These are phyloP conservation scores for Micrasema minimum DNA, from an alignment of 1,140 invertebrate species.

Conservation along the genomic window DNA sequence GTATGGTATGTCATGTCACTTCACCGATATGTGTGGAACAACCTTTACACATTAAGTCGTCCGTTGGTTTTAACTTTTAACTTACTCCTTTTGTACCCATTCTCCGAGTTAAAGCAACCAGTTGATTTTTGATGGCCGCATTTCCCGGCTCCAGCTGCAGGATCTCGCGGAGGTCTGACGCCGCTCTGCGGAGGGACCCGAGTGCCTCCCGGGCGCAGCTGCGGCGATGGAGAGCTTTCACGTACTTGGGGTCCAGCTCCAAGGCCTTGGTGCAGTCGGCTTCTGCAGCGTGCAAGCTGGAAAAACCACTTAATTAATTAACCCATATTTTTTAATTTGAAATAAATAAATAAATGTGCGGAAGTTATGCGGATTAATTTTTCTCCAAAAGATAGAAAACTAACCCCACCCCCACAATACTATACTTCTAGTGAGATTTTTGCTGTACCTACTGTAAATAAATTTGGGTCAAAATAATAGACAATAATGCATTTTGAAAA, in stretches of 20 bases:
- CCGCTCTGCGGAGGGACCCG: slow-evolving; percentile 70
- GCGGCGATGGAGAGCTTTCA: slow-evolving; percentile 83
- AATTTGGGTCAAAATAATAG: too few relatives aligned
- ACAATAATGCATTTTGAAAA: too few relatives aligned
- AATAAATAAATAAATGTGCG: too few relatives aligned
- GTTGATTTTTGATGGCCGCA: slow-evolving; percentile 68
- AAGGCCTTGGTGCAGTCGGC: slow-evolving; percentile 79
- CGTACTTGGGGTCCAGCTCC: slow-evolving; percentile 77
- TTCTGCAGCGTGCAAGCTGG: slow-evolving; percentile 78
- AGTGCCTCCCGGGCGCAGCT: slow-evolving; percentile 73
- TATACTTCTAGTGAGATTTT: too few relatives aligned
- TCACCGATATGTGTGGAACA: too few relatives aligned
- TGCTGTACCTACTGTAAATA: too few relatives aligned
- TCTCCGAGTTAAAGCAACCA: slow-evolving; percentile 69
- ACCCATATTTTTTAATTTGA: too few relatives aligned
- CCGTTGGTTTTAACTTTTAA: slow-evolving; percentile 35
- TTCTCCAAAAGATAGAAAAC: too few relatives aligned
- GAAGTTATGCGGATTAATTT: too few relatives aligned
- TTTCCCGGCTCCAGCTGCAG: slow-evolving; percentile 80
- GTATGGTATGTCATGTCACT: too few relatives aligned
- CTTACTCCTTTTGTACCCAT: slow-evolving; percentile 68
- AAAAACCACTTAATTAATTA: neutral
- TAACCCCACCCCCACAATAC: too few relatives aligned
- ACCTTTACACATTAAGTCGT: too few relatives aligned
- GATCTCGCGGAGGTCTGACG: slow-evolving; percentile 73